These are phyloP conservation scores for Radopholus similis DNA, from an alignment of 1,140 invertebrate species.

Conservation along the genomic window DNA sequence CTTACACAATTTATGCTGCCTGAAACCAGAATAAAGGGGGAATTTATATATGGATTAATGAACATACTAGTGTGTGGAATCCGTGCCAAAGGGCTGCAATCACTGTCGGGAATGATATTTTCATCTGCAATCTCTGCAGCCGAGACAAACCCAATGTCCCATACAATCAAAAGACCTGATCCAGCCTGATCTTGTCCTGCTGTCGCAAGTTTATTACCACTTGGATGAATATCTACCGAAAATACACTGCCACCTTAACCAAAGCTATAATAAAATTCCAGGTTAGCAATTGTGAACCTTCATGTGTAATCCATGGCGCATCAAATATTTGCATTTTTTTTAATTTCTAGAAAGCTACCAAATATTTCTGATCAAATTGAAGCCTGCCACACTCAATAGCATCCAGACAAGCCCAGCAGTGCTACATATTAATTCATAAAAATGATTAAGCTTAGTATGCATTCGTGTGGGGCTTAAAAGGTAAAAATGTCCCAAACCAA, in stretches of 20 bases:
- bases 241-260: slow-evolving; percentile 19
- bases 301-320: slow-evolving; percentile 25
- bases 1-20: slow-evolving; percentile 24
- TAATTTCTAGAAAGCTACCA: too few species aligned
- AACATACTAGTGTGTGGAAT: slow-evolving; percentile 20
- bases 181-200: slow-evolving; percentile 19
- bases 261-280: background rate
- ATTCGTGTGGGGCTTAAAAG: too few species aligned
- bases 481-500: too few species aligned
- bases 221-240: slow-evolving; percentile 18
- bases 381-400: too few species aligned
- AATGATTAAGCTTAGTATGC: too few species aligned
- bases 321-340: slow-evolving; percentile 15
- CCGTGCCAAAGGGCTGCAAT: slow-evolving; percentile 12
- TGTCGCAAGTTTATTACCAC: slow-evolving; percentile 14
- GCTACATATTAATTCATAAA: too few species aligned
- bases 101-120: background rate
- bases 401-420: too few species aligned
- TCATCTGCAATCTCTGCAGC: background rate
- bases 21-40: background rate
- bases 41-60: background rate
- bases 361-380: too few species aligned
- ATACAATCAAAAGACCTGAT: slow-evolving; percentile 20
- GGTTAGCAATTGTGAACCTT: background rate
- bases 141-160: slow-evolving; percentile 16